Evolutionary conservation across 2,113 vertebrate species (phyloP), one percentile per base, ranked within the genome.

Genomic region (Semnornis frantzii): DNA sequence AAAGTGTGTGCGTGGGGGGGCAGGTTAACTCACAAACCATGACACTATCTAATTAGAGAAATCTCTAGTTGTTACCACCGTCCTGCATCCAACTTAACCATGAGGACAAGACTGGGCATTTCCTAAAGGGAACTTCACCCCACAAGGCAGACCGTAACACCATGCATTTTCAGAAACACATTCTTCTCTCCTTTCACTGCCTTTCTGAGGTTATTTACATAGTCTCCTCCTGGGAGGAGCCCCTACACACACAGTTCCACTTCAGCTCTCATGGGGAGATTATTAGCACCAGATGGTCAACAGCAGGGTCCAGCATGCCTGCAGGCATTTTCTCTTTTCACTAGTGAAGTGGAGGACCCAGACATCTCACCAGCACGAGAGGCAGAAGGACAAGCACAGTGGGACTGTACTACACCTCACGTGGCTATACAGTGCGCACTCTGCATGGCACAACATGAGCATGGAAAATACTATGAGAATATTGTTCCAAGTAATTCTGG

Each of bases 371-470:
- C 24, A 85, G 24, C 24, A 82, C 34, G 20, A 82, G 5, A 85
- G 39, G 37, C 31, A 75, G 31, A 60, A 79, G 39, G 31, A 37
- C n/a, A 66, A 68, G 62, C 4, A 59, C 10, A 50, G 34, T 9
- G 25, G 15, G 21, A 52, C 64, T 28, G 21, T 19, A 7, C 31
- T 15, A 37, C 25, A 30, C 3, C 23, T 44, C 20, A 10, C 39
- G 66, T 34, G 13, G 17, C 54, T 31, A 68, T 0, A 0, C 17
- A 46, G 13, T 15, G 27, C 37, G 9, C 7, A 37, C 21, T 13
- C 33, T 8, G 19, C 30, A 55, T 6, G 10, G 34, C 30, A 77
- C 39, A 34, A 4, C 2, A 31, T 0, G 0, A 79, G 12, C 6
- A 10, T 46, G 39, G 23, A 39, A 28, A 62, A 84, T 14, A 31